Base-by-base conservation (phyloP, 2,797 vertebrate species). In the Oreonectes daqikongensis region DNA sequence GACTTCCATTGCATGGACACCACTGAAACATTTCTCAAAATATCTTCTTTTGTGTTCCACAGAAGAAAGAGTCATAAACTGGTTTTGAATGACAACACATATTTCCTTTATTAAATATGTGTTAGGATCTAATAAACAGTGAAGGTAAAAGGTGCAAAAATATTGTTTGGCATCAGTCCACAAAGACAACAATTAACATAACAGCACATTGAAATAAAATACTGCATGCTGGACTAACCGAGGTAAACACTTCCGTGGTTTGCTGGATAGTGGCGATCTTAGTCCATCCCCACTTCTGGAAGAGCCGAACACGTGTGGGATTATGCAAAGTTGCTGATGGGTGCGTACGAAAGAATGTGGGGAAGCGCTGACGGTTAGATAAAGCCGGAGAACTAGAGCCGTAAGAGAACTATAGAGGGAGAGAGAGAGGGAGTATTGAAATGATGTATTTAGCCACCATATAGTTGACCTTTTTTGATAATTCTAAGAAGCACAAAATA, bases 181-280 rank as follows among this genome's bases (percentile, higher is more conserved):
- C 9, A 52, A 52, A 53, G 6, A 53, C 20, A 24, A 7, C 44
- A 17, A 18, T 17, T 17, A 4, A 44, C 14, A 44, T 15, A 55
- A 15, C 12, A 12, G 50, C 50, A 22, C 50, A 55, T 11, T n/a
- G 65, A 18, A 28, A 46, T 32, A 17, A 8, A 42, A 28, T 8
- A 44, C 5, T 17, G 14, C 20, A 46, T 42, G 5, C 9, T 48
- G 17, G 24, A 72, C 94, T 85, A 82, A 95, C 94, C 87, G 94
- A 95, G 4, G 94, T 95, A 84, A 95, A 95, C 84, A 95, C 94
- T 86, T 95, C 94, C 0, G 94, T 95, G 75, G 94, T 95, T 89
- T 95, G 94, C 86, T 95, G 94, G 86, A 95, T 95, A 83, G 94
- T 95, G 77, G 94, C 94, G 0, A 95, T 95, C 89, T 94, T 94